Conservation (phyloP, 2,113 vertebrate species). For the Lycocorax pyrrhopterus region DNA sequence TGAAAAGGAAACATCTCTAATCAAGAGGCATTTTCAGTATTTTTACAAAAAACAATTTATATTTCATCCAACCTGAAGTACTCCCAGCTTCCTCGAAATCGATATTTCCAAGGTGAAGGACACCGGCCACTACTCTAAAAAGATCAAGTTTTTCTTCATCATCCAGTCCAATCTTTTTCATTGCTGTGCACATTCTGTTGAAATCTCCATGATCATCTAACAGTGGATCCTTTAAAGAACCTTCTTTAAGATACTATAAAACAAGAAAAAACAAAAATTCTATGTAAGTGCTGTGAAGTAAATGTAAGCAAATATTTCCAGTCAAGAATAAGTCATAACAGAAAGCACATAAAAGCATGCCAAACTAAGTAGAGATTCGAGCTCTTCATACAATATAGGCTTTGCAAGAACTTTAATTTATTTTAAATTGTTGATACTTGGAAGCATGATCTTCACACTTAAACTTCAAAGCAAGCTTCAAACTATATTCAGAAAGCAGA, state of each 20-base stretch:
- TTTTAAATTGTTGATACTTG: not conserved
- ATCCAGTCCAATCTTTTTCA: constrained; percentile 96
- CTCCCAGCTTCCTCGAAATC: constrained; percentile 97
- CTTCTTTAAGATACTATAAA: constrained; percentile 85
- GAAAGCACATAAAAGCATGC: constrained; percentile 15
- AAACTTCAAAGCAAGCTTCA: not conserved
- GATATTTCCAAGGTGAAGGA: constrained; percentile 95
- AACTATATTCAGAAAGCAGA: not conserved
- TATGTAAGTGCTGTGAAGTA: not conserved
- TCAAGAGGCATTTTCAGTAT: not conserved
- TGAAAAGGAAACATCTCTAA: not conserved
- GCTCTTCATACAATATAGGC: not conserved
- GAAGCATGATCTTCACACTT: not conserved
- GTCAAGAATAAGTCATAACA: not conserved
- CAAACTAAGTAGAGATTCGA: not conserved
- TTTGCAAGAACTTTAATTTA: not conserved
- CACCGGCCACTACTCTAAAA: constrained; percentile 94
- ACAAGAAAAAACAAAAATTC: not conserved
- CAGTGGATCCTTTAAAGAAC: constrained; percentile 92
- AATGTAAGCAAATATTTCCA: not conserved
- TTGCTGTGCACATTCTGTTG: constrained; percentile 90
- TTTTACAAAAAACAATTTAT: not conserved
- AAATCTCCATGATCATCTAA: constrained; percentile 95
- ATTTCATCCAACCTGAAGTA: constrained; percentile 84
- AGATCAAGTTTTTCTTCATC: constrained; percentile 94